Percentiles rank a stretch among this genome's conserved stretches.
These are phyloP conservation scores for Aphaenogaster ashmeadi DNA, from an alignment of 1,140 invertebrate genomes.

Conservation along the genomic window DNA sequence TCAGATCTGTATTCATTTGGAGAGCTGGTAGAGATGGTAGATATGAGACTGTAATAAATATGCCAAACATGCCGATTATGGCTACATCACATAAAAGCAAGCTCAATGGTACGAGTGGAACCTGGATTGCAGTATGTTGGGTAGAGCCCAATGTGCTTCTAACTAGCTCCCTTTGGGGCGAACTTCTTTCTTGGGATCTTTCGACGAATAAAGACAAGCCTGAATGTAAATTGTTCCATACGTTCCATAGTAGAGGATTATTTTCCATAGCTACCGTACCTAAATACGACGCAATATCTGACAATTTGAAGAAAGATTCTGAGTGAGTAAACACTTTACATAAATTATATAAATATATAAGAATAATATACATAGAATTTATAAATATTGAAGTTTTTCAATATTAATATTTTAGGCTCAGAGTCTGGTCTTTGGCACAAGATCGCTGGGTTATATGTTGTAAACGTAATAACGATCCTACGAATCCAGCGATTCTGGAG, in stretches of 20 bases:
- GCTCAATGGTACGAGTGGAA: constrained; percentile 71
- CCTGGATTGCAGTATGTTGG: constrained; percentile 88
- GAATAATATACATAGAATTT: background rate
- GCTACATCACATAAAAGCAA: constrained; percentile 78
- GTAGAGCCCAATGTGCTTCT: constrained; percentile 86
- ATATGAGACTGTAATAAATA: constrained; percentile 83
- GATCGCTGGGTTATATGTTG: constrained; percentile 90
- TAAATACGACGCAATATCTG: constrained; percentile 37
- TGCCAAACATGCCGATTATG: constrained; percentile 75
- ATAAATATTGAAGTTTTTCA: constrained; percentile 12
- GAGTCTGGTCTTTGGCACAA: constrained; percentile 89
- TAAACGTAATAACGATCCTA: constrained; percentile 76
- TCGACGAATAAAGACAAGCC: constrained; percentile 59
- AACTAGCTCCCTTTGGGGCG: constrained; percentile 86
- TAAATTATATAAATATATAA: background rate
- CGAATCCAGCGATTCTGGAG: constrained; percentile 76
- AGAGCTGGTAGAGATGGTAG: constrained; percentile 87
- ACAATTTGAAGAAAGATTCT: constrained; percentile 76
- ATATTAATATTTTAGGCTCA: constrained; percentile 32
- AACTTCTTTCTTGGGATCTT: constrained; percentile 88
- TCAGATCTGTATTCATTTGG: constrained; percentile 88
- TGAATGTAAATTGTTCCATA: constrained; percentile 85
- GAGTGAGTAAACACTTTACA: constrained; percentile 25
- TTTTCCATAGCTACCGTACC: constrained; percentile 86
- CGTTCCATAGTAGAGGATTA: constrained; percentile 86